Percentiles rank a stretch among this genome's conserved stretches.
Conservation (phyloP, 2,797 vertebrate species). For the Crypturellus tataupa region DNA sequence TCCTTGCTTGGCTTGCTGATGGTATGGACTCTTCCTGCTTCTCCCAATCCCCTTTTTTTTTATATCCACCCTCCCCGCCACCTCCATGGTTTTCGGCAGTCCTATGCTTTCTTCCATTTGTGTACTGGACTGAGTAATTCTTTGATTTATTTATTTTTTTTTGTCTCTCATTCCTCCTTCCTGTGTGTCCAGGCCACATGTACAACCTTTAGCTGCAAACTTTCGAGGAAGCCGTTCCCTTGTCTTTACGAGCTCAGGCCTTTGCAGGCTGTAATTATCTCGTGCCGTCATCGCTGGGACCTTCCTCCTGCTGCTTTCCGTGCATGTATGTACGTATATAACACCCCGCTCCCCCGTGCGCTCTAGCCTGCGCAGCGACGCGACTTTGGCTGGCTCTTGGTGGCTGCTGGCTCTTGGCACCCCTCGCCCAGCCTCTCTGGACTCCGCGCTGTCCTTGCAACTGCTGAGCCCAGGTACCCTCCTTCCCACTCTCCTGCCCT, state of each 20-base stretch:
- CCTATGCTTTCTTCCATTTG: not conserved
- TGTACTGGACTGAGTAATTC: not conserved
- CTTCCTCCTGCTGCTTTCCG: not conserved
- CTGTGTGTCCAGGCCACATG: fast-evolving
- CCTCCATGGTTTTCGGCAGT: not conserved
- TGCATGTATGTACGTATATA: not conserved
- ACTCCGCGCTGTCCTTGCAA: not conserved
- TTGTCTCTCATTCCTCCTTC: not conserved
- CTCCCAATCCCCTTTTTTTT: not conserved
- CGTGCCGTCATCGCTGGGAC: not conserved
- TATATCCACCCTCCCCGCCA: not conserved
- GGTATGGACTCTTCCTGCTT: not conserved
- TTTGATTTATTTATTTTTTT: not conserved
- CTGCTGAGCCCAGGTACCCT: slow-evolving; percentile 38
- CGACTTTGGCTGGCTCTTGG: not conserved
- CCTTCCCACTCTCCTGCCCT: fast-evolving
- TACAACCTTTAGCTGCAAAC: not conserved
- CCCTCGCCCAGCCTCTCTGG: not conserved
- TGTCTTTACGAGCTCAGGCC: slow-evolving; percentile 19
- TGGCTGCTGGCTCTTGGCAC: not conserved
- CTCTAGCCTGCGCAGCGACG: not conserved
- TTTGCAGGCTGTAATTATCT: slow-evolving; percentile 63
- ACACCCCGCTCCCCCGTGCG: not conserved
- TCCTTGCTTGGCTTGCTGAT: not conserved
- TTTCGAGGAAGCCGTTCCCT: slow-evolving; percentile 39